Percentiles rank a stretch among this genome's conserved stretches.
phyloP scores from a whole-genome alignment of 2,888 invertebrate species.

The Achlya flavicornis region DNA sequence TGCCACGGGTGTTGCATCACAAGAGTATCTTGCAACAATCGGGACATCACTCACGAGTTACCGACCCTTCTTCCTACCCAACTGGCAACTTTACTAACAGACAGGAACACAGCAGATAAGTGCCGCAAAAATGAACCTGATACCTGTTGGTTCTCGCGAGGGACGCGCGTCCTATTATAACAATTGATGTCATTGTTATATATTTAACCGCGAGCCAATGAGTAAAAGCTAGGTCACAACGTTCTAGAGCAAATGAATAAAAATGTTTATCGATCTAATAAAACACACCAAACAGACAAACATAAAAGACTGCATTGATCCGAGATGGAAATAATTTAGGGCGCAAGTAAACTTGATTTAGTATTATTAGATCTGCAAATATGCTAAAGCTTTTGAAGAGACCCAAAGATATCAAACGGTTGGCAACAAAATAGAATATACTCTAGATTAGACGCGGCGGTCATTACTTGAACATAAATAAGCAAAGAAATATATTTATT shows the following conservation, averaged over 20 bases:
- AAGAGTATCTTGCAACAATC: no score
- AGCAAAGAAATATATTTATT: no score
- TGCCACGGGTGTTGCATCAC: no score
- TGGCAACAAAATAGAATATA: neutral
- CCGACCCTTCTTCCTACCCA: no score
- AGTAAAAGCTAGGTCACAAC: neutral
- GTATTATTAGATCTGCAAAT: constrained; percentile 2
- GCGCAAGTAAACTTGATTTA: neutral
- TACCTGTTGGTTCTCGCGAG: no score
- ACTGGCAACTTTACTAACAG: no score
- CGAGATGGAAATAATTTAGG: neutral
- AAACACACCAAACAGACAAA: neutral
- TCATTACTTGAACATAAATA: neutral
- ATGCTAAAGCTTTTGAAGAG: neutral
- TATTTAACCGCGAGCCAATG: no score
- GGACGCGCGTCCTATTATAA: no score
- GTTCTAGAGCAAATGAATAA: neutral
- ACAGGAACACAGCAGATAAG: neutral
- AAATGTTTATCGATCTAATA: neutral
- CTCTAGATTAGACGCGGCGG: neutral
- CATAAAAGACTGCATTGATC: constrained; percentile 2
- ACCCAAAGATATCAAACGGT: neutral
- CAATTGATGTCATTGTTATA: no score
- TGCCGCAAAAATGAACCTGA: neutral
- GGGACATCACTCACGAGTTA: no score